These are phyloP conservation scores for Nyctalus aviator DNA, from an alignment of 2,797 vertebrate species.

Conservation along the genomic window DNA sequence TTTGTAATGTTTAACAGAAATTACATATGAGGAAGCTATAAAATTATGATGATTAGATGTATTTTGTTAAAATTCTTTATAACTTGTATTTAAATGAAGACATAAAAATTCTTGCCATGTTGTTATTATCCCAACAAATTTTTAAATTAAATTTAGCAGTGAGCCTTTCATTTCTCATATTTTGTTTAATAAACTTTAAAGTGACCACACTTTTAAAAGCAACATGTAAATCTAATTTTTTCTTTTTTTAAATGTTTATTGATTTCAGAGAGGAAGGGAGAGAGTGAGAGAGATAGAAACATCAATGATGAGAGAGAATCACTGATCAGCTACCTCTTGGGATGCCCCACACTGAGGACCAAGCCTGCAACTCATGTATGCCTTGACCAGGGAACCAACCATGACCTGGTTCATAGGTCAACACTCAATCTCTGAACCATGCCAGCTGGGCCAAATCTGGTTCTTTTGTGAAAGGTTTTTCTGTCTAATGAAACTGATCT, in stretches of 20 bases:
- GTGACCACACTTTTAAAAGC: too few relatives aligned
- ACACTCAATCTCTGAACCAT: too few relatives aligned
- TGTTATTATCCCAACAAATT: conserved; percentile 14
- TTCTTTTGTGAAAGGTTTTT: conserved; percentile 23
- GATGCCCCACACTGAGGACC: too few relatives aligned
- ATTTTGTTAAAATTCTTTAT: conserved; percentile 50
- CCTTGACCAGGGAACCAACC: too few relatives aligned
- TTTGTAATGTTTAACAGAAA: conserved; percentile 30
- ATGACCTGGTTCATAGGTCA: too few relatives aligned
- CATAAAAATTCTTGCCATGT: conserved; percentile 10
- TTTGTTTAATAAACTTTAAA: conserved; percentile 49
- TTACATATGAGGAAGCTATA: conserved; percentile 41
- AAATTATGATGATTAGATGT: conserved; percentile 15
- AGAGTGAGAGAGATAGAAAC: too few relatives aligned
- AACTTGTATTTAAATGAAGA: conserved; percentile 21
- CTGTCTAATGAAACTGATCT: neutral
- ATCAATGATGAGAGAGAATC: too few relatives aligned
- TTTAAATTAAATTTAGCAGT: conserved; percentile 45
- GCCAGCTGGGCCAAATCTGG: neutral
- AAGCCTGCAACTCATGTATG: too few relatives aligned
- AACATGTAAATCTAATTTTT: too few relatives aligned
- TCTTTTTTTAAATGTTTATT: too few relatives aligned
- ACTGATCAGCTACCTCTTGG: too few relatives aligned
- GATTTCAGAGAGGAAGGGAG: too few relatives aligned
- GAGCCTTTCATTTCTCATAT: conserved; percentile 27